Base-by-base conservation (phyloP, 1,140 invertebrate species). In the Camponotus vicinus region DNA sequence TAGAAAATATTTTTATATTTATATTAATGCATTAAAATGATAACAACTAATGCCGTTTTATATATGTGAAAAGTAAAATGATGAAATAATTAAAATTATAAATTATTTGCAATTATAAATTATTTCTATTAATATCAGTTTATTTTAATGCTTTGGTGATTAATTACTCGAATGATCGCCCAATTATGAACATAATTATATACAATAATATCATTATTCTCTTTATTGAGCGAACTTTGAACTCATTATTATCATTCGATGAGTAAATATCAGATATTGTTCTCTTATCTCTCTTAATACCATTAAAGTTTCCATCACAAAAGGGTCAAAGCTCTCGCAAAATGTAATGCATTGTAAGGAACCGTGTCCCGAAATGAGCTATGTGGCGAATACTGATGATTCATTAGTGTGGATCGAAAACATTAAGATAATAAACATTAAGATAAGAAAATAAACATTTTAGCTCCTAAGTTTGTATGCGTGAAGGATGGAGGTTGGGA, bases 191-290 rank as follows among this genome's bases (percentile, higher is more conserved):
- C 34, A n/a, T 9, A 45, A 9, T 42, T 80, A 27, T 27, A 27
- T 27, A 27, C 27, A 42, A 70, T 69, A 40, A 79, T 52, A 32
- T 7, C 27, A n/a, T 9, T 1, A 4, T 71, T 61, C 37, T 40
- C 37, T 40, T 3, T 71, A 11, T 45, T 7, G 6, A 70, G 2
- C 3, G 6, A 59, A 70, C 64, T 80, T 80, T 42, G 66, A 45
- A 71, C 55, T 6, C 15, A 11, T 59, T 2, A 69, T 69, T 42
- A 80, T 80, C 40, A 34, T 45, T 59, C 34, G 34, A 59, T 59
- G 6, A 21, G 55, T 66, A 45, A 1, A 3, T 78, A 78, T 78
- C 27, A 77, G 57, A 45, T 66, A 66, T 34, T 32, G 18, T 34
- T 7, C 0, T 0, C 6, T 83, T 83, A 82, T 71, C 67, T 27